These are phyloP conservation scores for Quadroppia sp. DNA, from an alignment of 2,888 invertebrate species.

Conservation along the genomic window DNA sequence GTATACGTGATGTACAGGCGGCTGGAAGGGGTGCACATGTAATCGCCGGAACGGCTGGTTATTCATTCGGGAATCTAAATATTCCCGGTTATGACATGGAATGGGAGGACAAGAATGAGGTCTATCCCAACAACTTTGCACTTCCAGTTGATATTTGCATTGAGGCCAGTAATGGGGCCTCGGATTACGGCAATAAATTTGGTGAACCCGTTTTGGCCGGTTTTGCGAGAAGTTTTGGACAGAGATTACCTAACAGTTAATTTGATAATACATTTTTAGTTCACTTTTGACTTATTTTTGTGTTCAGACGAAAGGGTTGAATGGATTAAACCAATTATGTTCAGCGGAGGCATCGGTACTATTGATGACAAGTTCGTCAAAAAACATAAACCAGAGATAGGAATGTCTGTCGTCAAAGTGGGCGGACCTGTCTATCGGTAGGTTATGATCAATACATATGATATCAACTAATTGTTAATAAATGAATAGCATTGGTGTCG, in stretches of 20 bases:
- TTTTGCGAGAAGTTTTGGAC: constrained; percentile 85
- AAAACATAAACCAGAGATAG: constrained; percentile 71
- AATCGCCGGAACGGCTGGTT: constrained; percentile 93
- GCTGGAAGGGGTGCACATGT: constrained; percentile 91
- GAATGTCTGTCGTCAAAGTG: constrained; percentile 86
- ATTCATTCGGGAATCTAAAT: constrained; percentile 85
- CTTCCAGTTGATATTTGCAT: constrained; percentile 81
- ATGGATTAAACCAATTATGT: constrained; percentile 98
- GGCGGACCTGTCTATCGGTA: constrained; percentile 71
- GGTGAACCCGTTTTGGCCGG: constrained; percentile 91
- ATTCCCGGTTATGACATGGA: constrained; percentile 80
- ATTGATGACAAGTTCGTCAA: constrained; percentile 76
- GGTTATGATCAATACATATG: not conserved
- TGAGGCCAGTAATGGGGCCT: constrained; percentile 95
- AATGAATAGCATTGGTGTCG: constrained; percentile 87
- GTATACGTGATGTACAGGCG: constrained; percentile 89
- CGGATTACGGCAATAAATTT: constrained; percentile 98
- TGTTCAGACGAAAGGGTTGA: constrained; percentile 65
- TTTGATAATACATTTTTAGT: constrained; percentile 50
- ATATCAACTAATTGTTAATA: not conserved
- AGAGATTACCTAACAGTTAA: constrained; percentile 58
- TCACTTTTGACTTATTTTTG: not conserved
- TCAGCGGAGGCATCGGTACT: constrained; percentile 90
- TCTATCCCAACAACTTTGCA: constrained; percentile 85
- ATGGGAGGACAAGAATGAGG: constrained; percentile 70